These are phyloP conservation scores for Trilocha varians DNA, from an alignment of 2,888 invertebrate genomes.

Conservation along the genomic window DNA sequence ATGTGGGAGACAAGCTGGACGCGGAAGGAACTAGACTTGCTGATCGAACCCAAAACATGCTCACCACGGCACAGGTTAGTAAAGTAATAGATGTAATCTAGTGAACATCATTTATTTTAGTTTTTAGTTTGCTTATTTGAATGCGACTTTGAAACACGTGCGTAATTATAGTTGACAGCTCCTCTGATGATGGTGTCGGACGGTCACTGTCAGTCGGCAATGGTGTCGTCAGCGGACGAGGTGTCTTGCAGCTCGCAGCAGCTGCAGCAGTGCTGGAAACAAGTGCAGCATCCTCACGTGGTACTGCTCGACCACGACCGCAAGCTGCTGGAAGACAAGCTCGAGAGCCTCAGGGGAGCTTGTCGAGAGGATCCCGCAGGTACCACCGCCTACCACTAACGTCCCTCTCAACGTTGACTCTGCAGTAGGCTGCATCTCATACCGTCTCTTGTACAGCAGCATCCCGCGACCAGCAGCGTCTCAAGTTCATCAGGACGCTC, in stretches of 20 bases:
- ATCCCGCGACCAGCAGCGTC: conserved; percentile 6
- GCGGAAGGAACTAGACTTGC: conserved; percentile 18
- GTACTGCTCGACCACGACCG: background rate
- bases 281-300: background rate
- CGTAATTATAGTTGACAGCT: conserved; percentile 27
- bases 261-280: conserved; percentile 1
- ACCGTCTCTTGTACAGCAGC: background rate
- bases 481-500: conserved; percentile 9
- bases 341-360: conserved; percentile 2
- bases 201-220: no score
- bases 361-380: conserved; percentile 1
- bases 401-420: no score
- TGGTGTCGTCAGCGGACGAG: no score
- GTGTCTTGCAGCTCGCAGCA: background rate
- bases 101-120: no score
- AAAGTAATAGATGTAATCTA: no score
- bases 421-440: no score
- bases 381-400: background rate
- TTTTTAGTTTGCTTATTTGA: no score
- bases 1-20: conserved; percentile 22
- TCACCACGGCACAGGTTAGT: conserved; percentile 31
- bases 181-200: conserved; percentile 26
- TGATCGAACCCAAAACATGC: conserved; percentile 24
- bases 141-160: no score
- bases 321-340: background rate